A percentile compares a stretch with the other conserved stretches of the same genome.
These are phyloP conservation scores for Drosophila macrothrix DNA, from an alignment of 2,888 invertebrate genomes.

Conservation along the genomic window DNA sequence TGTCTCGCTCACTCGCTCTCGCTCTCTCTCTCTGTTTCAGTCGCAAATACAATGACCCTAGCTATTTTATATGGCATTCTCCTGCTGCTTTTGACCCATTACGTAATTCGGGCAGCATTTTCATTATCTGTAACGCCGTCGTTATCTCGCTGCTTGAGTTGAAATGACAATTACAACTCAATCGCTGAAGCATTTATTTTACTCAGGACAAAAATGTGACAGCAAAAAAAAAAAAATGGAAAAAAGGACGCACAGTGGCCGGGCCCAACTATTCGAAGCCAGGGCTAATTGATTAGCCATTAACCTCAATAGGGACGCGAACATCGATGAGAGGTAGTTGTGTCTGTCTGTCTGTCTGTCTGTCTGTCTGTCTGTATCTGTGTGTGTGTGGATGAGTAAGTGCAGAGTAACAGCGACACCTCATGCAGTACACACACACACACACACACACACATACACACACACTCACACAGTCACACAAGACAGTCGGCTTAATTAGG, in stretches of 20 bases:
- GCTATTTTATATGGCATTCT: not conserved
- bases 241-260: slow-evolving; percentile 29
- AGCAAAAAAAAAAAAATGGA: not conserved
- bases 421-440: too few relatives aligned
- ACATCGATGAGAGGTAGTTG: slow-evolving; percentile 9
- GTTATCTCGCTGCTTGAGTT: slow-evolving; percentile 36
- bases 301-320: slow-evolving; percentile 69
- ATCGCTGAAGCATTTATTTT: slow-evolving; percentile 59
- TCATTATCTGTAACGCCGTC: slow-evolving; percentile 27
- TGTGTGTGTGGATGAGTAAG: not conserved
- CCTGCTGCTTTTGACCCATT: slow-evolving; percentile 14
- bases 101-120: slow-evolving; percentile 47
- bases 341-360: slow-evolving; percentile 1
- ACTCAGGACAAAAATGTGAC: slow-evolving; percentile 11
- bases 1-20: not conserved
- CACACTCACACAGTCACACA: too few relatives aligned
- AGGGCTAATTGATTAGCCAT: slow-evolving; percentile 76
- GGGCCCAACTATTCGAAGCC: slow-evolving; percentile 37
- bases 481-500: slow-evolving; percentile 70
- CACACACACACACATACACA: slow-evolving; percentile 21
- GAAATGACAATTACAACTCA: slow-evolving; percentile 73
- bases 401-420: too few relatives aligned
- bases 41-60: not conserved
- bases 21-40: not conserved
- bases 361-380: not conserved